Base-by-base conservation (phyloP, 1,140 invertebrate species). In the Leptinotarsa undecemlineata region DNA sequence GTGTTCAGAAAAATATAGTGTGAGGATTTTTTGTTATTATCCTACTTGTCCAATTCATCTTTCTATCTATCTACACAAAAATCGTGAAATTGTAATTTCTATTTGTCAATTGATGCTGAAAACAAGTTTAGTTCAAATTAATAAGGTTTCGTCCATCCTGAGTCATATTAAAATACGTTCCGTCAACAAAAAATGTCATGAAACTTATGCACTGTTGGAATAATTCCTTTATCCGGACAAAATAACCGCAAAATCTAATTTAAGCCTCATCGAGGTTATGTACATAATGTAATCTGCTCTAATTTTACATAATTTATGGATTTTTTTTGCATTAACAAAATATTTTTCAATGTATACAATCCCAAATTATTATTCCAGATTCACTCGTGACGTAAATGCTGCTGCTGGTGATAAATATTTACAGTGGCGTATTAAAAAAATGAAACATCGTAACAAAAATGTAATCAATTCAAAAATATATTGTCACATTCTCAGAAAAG, bases 251-350 rank as follows among this genome's bases (percentile, higher is more conserved):
- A 57, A 57, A 57, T 57, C 51, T 57, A 19, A 57, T 17, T 57
- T 15, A 8, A n/a, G 51, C 51, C 0, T 57, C n/a, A 57, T 14
- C 51, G 33, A 57, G 51, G 51, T 57, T 57, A 57, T 57, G 51
- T 57, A 57, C 51, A 57, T 19, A 57, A 57, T 57, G 15, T 57
- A 17, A 57, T 57, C 51, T 57, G 51, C 4, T 57, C 17, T 57
- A 17, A 57, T 57, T 57, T 57, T 8, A 57, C 51, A 57, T 57
- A 19, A 17, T 57, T 57, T 57, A 57, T n/a, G n/a, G 15, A 15
- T 14, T 57, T 57, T 57, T 57, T 57, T 57, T 57, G 51, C 51
- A 57, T 57, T 17, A 57, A 57, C 51, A 57, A 57, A 57, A 57
- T 57, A 57, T 57, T 42, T 42, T 42, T 42, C 2, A 57, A 57